Percentiles rank a stretch among this genome's conserved stretches.
phyloP scores from a whole-genome alignment of 2,113 vertebrate species.

The Gobio gobio region DNA sequence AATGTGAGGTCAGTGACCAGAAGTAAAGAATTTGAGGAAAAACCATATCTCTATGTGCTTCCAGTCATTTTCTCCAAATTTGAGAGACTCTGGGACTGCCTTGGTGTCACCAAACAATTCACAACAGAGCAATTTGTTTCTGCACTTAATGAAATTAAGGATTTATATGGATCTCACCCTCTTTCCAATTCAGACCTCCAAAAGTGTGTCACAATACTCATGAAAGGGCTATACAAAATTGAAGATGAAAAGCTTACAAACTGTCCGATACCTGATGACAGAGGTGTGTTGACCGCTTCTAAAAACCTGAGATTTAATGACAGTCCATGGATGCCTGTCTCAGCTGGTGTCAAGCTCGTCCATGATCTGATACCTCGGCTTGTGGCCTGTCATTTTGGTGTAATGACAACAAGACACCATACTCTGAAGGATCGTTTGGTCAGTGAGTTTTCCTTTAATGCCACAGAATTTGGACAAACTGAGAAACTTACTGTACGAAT shows the following conservation, averaged over 20 bases:
- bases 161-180: conserved; percentile 49
- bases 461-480: conserved; percentile 75
- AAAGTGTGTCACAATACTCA: conserved; percentile 73
- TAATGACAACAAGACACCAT: conserved; percentile 75
- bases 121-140: conserved; percentile 66
- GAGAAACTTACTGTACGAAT: conserved; percentile 81
- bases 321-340: conserved; percentile 77
- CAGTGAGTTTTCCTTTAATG: conserved; percentile 61
- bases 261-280: conserved; percentile 77
- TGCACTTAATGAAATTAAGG: conserved; percentile 69
- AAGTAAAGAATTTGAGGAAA: conserved; percentile 71
- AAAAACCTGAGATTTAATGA: conserved; percentile 79
- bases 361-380: conserved; percentile 73
- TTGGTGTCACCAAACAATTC: conserved; percentile 73
- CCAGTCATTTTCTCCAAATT: conserved; percentile 69
- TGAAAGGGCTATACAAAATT: conserved; percentile 61
- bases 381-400: conserved; percentile 70
- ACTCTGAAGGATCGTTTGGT: conserved; percentile 64
- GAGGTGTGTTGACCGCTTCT: conserved; percentile 70
- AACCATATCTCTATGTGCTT: conserved; percentile 80
- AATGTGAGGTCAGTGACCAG: conserved; percentile 71
- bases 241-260: conserved; percentile 43
- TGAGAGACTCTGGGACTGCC: conserved; percentile 75
- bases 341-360: conserved; percentile 69
- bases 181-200: conserved; percentile 67